Conservation (phyloP, 1,140 invertebrate genomes). For the Plectrocnemia conspersa region DNA sequence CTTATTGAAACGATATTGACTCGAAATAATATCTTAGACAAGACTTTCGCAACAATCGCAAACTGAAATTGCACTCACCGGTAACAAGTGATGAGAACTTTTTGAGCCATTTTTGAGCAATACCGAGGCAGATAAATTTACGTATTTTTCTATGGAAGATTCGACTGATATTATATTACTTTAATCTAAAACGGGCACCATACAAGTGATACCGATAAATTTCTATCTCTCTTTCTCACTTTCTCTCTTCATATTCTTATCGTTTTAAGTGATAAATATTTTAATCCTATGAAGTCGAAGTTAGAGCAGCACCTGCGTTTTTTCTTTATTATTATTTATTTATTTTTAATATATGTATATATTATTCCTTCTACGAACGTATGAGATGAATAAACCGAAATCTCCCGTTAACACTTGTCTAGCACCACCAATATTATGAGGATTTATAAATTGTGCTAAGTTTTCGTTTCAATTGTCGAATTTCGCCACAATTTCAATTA, state of each 20-base stretch:
- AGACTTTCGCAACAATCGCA: too few relatives aligned
- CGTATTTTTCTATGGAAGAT: slow-evolving; percentile 36
- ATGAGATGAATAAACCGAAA: slow-evolving; percentile 28
- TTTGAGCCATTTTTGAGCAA: slow-evolving; percentile 35
- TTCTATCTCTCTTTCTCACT: too few relatives aligned
- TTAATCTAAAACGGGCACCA: slow-evolving; percentile 27
- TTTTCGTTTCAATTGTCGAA: slow-evolving; percentile 4
- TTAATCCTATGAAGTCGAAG: slow-evolving; percentile 34
- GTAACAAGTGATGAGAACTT: slow-evolving; percentile 5
- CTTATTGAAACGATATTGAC: too few relatives aligned
- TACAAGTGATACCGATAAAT: slow-evolving; percentile 30
- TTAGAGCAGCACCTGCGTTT: slow-evolving; percentile 32
- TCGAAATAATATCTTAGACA: too few relatives aligned
- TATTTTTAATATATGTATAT: slow-evolving; percentile 16
- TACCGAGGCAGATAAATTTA: slow-evolving; percentile 31
- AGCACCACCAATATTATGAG: slow-evolving; percentile 19
- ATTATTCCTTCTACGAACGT: slow-evolving; percentile 25
- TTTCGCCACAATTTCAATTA: slow-evolving; percentile 8
- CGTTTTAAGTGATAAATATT: slow-evolving; percentile 35
- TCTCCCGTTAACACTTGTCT: slow-evolving; percentile 22
- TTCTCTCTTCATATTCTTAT: too few relatives aligned
- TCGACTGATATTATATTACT: slow-evolving; percentile 30
- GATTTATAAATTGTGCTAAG: slow-evolving; percentile 16
- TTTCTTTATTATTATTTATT: slow-evolving; percentile 22
- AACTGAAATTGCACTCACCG: too few relatives aligned